These are phyloP conservation scores for Spilarctia lutea DNA, from an alignment of 2,888 invertebrate genomes.

Conservation along the genomic window DNA sequence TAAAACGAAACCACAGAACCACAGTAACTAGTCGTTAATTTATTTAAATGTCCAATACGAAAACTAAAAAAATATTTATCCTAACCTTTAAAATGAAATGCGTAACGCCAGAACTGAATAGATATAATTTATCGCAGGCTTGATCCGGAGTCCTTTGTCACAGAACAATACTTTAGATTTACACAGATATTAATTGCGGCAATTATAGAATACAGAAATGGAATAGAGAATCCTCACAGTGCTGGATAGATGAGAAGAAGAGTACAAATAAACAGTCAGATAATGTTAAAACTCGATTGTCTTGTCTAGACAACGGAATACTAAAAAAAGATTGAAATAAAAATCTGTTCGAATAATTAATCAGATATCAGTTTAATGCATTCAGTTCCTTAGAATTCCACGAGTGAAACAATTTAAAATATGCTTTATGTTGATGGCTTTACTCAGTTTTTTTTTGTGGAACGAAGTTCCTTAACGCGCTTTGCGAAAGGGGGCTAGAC, in stretches of 20 bases:
- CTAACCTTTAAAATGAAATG: constrained; percentile 7
- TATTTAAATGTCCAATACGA: not conserved
- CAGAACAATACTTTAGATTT: constrained; percentile 14
- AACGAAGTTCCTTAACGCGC: too few species aligned
- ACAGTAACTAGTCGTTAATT: not conserved
- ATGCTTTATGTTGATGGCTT: too few species aligned
- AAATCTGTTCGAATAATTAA: not conserved
- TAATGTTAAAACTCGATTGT: not conserved
- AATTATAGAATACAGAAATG: constrained; percentile 14
- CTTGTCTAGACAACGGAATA: not conserved
- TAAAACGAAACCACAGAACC: too few species aligned
- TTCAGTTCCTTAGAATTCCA: not conserved
- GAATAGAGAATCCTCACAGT: too few species aligned
- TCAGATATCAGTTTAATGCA: not conserved
- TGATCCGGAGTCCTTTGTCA: constrained; percentile 12
- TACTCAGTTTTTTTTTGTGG: too few species aligned
- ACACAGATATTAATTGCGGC: constrained; percentile 11
- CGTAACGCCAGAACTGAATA: constrained; percentile 5
- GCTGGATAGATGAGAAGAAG: too few species aligned
- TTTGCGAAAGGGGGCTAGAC: too few species aligned
- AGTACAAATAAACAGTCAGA: not conserved
- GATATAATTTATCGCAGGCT: constrained; percentile 17
- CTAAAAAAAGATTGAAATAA: not conserved
- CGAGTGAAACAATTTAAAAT: not conserved
- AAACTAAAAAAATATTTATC: constrained; percentile 7